Percentiles rank a stretch among this genome's conserved stretches.
Conservation (phyloP, 2,888 invertebrate species). For the Cremastinae sp. region DNA sequence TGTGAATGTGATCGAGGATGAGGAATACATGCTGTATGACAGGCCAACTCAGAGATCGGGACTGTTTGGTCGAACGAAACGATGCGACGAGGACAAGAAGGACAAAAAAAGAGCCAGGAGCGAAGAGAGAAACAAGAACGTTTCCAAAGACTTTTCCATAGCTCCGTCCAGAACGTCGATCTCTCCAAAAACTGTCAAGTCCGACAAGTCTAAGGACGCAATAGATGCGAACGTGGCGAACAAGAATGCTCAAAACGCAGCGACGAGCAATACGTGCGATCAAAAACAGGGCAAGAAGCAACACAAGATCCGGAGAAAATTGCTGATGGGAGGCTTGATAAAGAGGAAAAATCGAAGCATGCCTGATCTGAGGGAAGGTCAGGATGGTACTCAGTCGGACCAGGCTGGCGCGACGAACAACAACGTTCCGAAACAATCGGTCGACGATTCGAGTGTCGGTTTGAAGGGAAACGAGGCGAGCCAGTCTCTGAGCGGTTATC, state of each 20-base stretch:
- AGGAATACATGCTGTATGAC: constrained; percentile 85
- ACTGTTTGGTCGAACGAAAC: constrained; percentile 85
- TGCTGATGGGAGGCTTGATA: constrained; percentile 94
- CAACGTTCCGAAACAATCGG: constrained; percentile 79
- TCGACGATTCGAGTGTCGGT: constrained; percentile 90
- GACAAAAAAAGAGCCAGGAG: constrained; percentile 89
- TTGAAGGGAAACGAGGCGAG: constrained; percentile 84
- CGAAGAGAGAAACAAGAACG: constrained; percentile 90
- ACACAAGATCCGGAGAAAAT: constrained; percentile 92
- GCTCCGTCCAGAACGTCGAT: constrained; percentile 82
- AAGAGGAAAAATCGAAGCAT: constrained; percentile 94
- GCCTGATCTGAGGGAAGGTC: constrained; percentile 94
- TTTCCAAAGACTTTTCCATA: constrained; percentile 87
- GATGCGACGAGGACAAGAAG: constrained; percentile 86
- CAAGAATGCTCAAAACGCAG: constrained; percentile 76
- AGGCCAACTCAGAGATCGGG: constrained; percentile 87
- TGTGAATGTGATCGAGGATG: constrained; percentile 87
- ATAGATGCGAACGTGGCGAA: constrained; percentile 84
- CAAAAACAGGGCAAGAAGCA: constrained; percentile 92
- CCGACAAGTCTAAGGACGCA: constrained; percentile 65
- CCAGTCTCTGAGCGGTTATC: constrained; percentile 88
- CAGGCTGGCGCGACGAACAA: constrained; percentile 77
- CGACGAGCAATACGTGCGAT: constrained; percentile 81
- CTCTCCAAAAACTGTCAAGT: constrained; percentile 78
- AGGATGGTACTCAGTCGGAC: constrained; percentile 82